Evolutionary conservation across 1,140 invertebrate genomes (phyloP).

Genomic region (Hypothenemus hampei): DNA sequence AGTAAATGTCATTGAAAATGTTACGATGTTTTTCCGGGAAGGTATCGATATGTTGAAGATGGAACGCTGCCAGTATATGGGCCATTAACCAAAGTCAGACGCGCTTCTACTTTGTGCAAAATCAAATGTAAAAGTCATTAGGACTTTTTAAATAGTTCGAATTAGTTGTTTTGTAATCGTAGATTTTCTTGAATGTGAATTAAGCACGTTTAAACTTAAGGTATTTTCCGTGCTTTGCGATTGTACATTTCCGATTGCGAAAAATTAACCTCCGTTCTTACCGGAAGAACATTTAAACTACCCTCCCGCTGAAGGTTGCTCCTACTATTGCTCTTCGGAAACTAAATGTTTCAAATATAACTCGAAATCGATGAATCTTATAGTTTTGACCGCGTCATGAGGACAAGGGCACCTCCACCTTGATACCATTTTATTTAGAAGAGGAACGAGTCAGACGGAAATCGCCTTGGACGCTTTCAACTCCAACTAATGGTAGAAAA

Average conservation of each 20-base stretch:
- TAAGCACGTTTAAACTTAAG: neutral
- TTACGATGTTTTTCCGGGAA: too few relatives aligned
- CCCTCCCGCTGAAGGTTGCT: neutral
- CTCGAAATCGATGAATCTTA: neutral
- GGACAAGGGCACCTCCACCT: neutral
- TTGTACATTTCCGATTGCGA: constrained; percentile 17
- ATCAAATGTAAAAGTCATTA: constrained; percentile 6
- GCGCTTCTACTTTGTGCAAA: constrained; percentile 15
- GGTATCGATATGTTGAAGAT: too few relatives aligned
- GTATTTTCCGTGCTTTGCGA: neutral
- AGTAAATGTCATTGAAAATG: too few relatives aligned
- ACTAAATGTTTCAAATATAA: neutral
- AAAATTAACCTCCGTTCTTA: constrained; percentile 14
- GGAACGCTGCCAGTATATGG: too few relatives aligned
- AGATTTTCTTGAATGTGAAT: neutral
- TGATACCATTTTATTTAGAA: neutral
- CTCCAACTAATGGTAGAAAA: constrained; percentile 9
- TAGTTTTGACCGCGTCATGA: neutral
- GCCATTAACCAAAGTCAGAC: too few relatives aligned
- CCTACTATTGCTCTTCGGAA: neutral
- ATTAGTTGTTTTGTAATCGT: constrained; percentile 2
- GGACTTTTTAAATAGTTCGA: constrained; percentile 16
- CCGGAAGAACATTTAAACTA: constrained; percentile 9
- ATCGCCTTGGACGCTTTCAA: constrained; percentile 14
- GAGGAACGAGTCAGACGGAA: constrained; percentile 13